Base-by-base conservation (phyloP, 2,888 invertebrate species). In the Protonemura montana region DNA sequence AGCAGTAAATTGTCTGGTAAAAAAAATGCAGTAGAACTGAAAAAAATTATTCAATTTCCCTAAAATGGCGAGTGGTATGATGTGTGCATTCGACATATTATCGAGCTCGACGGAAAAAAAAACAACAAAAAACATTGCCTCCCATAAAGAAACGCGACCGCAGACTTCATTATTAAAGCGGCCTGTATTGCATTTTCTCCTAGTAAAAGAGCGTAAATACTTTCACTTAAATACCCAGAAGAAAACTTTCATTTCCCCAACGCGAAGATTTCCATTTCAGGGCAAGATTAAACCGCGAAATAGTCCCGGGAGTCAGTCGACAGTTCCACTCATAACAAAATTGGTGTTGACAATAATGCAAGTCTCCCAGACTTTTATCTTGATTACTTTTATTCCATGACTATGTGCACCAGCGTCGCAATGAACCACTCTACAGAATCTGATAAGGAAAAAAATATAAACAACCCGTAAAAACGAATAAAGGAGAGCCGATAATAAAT, bases 261-360 rank as follows among this genome's bases (percentile, higher is more conserved):
- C 59, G 59, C 59, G 59, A 59, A 59, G 59, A 59, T 59, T 59
- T 59, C 59, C 59, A 59, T 59, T 59, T 21, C 59, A 59, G 59
- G 59, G 21, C 59, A 59, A 59, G 59, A 59, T 59, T 59, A 59
- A 59, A 59, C 59, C 59, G 2, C 59, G 59, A 10, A 59, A 59
- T 59, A 21, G 59, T 59, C 59, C 59, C 59, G 13, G 59, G 59
- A 59, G 59, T 13, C 59, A 21, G 59, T 59, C 16, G 13, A 21
- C 59, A 59, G 59, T 59, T 2, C 59, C 59, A 59, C 59, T 59
- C 59, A 59, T 59, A 59, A 59, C 59, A 59, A 59, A 59, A 59
- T 59, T 59, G 59, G 59, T 59, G 59, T 59, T 59, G 59, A 59
- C 59, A 59, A 59, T 59, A n/a, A n/a, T 13, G 59, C 59, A 59